phyloP scores from a whole-genome alignment of 23 tunicate species.

The Styela clava region DNA sequence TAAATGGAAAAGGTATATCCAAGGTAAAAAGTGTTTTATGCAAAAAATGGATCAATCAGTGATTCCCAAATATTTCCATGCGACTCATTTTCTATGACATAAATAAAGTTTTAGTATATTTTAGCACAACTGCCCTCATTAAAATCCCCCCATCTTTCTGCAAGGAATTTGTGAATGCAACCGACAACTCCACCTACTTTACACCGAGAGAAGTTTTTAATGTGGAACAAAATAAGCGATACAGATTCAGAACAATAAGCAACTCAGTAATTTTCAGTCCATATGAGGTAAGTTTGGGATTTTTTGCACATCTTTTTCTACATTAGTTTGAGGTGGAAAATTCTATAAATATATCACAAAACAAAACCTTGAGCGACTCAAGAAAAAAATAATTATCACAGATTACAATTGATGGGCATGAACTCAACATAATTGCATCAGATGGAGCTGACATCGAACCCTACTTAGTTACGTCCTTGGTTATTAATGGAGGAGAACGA shows the following conservation, averaged over 20 bases:
- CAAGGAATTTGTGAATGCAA: slow-evolving; percentile 3
- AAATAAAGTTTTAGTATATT: too few species aligned
- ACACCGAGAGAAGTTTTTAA: slow-evolving; percentile 32
- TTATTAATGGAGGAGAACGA: slow-evolving; percentile 76
- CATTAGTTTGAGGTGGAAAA: too few species aligned
- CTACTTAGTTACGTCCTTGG: slow-evolving; percentile 50
- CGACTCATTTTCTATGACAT: too few species aligned
- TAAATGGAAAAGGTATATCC: slow-evolving; percentile 72
- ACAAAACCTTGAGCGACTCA: too few species aligned
- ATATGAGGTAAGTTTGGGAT: slow-evolving; percentile 53
- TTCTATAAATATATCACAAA: too few species aligned
- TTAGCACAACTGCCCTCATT: too few species aligned
- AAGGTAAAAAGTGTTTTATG: slow-evolving; percentile 24
- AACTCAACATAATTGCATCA: slow-evolving; percentile 55
- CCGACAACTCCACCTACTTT: background rate
- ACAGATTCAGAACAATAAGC: slow-evolving; percentile 83
- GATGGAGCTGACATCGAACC: slow-evolving; percentile 82
- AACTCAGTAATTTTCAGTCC: slow-evolving; percentile 84
- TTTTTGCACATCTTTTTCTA: background rate
- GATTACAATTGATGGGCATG: slow-evolving; percentile 61
- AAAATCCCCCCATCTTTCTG: background rate
- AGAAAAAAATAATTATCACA: too few species aligned
- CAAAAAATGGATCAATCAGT: background rate
- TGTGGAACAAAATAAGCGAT: slow-evolving; percentile 38
- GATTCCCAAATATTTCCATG: too few species aligned